Base-by-base conservation (phyloP, 2,797 vertebrate species). In the Nannoperca obscura region DNA sequence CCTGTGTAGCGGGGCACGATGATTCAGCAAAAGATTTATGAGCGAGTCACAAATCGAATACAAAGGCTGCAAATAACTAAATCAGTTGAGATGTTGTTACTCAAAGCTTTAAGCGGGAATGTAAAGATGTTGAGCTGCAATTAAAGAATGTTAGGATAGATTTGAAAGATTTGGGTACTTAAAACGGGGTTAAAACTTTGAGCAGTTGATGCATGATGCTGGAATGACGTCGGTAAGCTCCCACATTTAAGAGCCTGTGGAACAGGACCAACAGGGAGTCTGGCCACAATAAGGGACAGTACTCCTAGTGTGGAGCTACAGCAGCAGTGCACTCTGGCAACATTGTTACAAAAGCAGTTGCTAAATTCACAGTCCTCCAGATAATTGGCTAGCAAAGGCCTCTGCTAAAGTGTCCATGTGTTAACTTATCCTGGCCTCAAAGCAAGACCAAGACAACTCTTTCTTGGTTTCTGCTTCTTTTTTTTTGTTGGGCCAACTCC, bases 251-350 rank as follows among this genome's bases (percentile, higher is more conserved):
- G 76, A 65, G 53, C 58, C 49, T 34, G 53, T 32, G 24, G 62
- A 84, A 72, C 62, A 74, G 68, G 75, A 84, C 72, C 78, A 70
- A 61, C 52, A 42, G 7, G 1, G 46, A 74, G 78, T 76, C 71
- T 40, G 40, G 74, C 62, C 86, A 82, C 49, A 57, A 65, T 62
- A 54, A 67, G 22, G 52, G 52, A 71, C 65, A 83, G 58, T 3
- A 32, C 78, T 86, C 86, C 67, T 40, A 24, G 22, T 74, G 60
- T 68, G 66, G 71, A 82, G 77, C 73, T 60, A 75, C 68, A 91
- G 86, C 89, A 90, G 90, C 86, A 81, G 74, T 74, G 81, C 76
- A 84, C 79, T 87, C 82, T 80, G 81, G 74, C 57, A 85, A 85
- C 89, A 81, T 71, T 80, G 76, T 90, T 82, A 83, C 71, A 82